phyloP scores from a whole-genome alignment of 2,113 vertebrate species.

The Theristicus caerulescens region DNA sequence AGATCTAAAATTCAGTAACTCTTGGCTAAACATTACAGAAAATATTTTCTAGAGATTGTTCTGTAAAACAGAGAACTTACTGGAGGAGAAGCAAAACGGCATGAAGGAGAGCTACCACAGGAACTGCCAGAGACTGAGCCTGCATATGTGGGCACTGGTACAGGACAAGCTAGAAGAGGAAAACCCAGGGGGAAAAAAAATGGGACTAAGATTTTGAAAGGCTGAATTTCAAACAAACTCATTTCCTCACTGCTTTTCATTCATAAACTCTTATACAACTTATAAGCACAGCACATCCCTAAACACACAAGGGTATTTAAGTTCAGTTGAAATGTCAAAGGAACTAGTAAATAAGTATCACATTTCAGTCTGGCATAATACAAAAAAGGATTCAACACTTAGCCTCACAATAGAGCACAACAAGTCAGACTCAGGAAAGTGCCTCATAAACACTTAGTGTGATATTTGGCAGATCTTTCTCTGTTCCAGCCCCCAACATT shows the following conservation, averaged over 20 bases:
- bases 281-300: not conserved
- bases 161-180: constrained; percentile 83
- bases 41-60: not conserved
- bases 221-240: not conserved
- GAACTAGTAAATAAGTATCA: constrained; percentile 9
- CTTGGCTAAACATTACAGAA: not conserved
- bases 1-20: not conserved
- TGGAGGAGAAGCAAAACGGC: constrained; percentile 91
- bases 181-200: not conserved
- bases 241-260: not conserved
- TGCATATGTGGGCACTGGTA: constrained; percentile 86
- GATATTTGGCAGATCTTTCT: not conserved
- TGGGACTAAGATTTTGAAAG: not conserved
- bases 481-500: not conserved
- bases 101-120: constrained; percentile 89
- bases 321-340: constrained; percentile 1
- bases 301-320: constrained; percentile 5
- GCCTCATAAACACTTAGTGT: not conserved
- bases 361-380: not conserved
- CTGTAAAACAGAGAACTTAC: constrained; percentile 78
- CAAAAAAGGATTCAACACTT: not conserved
- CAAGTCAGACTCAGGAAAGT: not conserved
- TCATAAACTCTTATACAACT: not conserved
- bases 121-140: constrained; percentile 84
- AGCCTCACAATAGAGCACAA: not conserved